phyloP scores from a whole-genome alignment of 2,797 vertebrate genomes.

The Gadopsis marmoratus region DNA sequence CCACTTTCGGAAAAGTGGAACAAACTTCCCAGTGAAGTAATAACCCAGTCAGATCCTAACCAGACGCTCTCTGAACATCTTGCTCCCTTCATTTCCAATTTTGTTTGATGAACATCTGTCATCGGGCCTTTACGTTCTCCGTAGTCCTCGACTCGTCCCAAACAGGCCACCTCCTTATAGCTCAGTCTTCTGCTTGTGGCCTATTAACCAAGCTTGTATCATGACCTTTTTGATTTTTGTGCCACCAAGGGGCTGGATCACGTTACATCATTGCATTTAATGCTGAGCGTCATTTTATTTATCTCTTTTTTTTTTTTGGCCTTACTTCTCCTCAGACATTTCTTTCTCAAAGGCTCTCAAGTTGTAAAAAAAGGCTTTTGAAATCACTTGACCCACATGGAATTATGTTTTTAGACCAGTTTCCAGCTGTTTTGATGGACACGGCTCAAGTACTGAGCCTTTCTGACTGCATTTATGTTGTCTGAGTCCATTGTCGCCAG shows the following conservation, averaged over 20 bases:
- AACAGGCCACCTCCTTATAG: conserved; percentile 11
- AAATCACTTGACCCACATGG: conserved; percentile 55
- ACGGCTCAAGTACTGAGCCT: conserved; percentile 43
- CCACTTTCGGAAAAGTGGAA: conserved; percentile 77
- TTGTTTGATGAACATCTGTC: conserved; percentile 78
- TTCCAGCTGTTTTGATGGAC: conserved; percentile 33
- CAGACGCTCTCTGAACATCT: conserved; percentile 64
- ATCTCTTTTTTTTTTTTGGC: conserved; percentile 19
- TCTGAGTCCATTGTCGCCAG: conserved; percentile 34
- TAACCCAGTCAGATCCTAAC: conserved; percentile 54
- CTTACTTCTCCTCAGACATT: not conserved
- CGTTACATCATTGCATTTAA: conserved; percentile 30
- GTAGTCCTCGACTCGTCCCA: conserved; percentile 10
- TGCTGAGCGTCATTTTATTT: not conserved
- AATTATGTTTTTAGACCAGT: conserved; percentile 22
- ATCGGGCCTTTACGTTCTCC: conserved; percentile 41
- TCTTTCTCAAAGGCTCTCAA: conserved; percentile 8
- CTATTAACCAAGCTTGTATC: conserved; percentile 16
- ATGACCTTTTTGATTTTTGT: conserved; percentile 7
- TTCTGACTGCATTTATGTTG: conserved; percentile 15
- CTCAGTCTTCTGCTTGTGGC: conserved; percentile 18
- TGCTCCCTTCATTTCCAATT: conserved; percentile 71
- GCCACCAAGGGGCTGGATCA: not conserved
- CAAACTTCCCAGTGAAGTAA: conserved; percentile 75
- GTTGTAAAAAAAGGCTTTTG: conserved; percentile 26